Conservation (phyloP, 2,888 invertebrate genomes). For the Acleris laterana region DNA sequence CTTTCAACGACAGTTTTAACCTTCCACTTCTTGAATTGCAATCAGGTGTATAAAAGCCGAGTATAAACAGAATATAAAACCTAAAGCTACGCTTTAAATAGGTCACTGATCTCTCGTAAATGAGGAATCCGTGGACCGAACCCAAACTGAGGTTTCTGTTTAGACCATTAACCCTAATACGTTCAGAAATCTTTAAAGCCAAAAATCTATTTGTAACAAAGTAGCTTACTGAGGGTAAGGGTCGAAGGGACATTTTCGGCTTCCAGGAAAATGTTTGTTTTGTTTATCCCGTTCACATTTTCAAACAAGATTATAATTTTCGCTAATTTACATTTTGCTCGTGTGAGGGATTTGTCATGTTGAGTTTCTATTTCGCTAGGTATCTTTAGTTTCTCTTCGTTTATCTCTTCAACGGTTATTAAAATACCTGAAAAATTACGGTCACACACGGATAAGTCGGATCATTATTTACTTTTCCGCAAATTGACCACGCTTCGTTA, state of each 20-base stretch:
- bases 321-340: constrained; percentile 15
- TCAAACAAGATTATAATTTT: constrained; percentile 24
- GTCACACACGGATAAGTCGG: background rate
- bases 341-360: constrained; percentile 1
- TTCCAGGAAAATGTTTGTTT: constrained; percentile 29
- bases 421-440: constrained; percentile 11
- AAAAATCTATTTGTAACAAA: constrained; percentile 32
- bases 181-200: constrained; percentile 31
- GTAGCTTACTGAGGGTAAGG: constrained; percentile 20
- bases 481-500: constrained; percentile 21
- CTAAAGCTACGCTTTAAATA: background rate
- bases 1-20: too few relatives aligned
- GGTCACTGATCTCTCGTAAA: constrained; percentile 8
- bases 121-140: constrained; percentile 7
- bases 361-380: background rate
- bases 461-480: constrained; percentile 11
- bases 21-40: too few relatives aligned
- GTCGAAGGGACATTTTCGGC: constrained; percentile 20
- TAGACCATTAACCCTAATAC: constrained; percentile 23
- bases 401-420: background rate
- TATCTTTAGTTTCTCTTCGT: too few relatives aligned
- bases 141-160: constrained; percentile 12
- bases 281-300: constrained; percentile 18
- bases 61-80: background rate
- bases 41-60: too few relatives aligned